Evolutionary conservation across 2,113 vertebrate genomes (phyloP).

Genomic region (Smithornis capensis): DNA sequence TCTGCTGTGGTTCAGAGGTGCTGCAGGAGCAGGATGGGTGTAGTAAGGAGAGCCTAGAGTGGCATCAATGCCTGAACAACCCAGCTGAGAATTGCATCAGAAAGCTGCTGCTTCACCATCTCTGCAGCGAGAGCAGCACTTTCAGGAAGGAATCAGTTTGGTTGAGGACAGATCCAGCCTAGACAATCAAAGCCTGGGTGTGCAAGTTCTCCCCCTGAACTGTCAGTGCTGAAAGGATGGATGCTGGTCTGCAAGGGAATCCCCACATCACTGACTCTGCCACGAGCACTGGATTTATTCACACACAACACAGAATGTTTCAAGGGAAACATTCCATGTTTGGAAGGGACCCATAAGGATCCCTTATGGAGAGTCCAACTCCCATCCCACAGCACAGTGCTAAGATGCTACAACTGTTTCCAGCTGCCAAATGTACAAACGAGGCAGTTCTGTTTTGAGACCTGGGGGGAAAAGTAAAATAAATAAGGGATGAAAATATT

Average conservation of each 20-base stretch:
- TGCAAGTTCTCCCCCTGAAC: not conserved
- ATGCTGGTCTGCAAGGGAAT: not conserved
- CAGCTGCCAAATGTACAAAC: not conserved
- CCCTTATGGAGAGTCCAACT: not conserved
- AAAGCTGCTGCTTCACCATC: not conserved
- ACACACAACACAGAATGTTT: not conserved
- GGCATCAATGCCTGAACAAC: not conserved
- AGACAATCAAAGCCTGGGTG: not conserved
- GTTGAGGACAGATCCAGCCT: not conserved
- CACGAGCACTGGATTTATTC: not conserved
- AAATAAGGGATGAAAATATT: not conserved
- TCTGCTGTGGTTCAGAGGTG: constrained; percentile 42
- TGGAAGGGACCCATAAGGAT: not conserved
- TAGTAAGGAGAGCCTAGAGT: not conserved
- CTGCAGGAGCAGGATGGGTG: not conserved
- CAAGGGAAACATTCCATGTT: too few relatives aligned
- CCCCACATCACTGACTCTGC: not conserved
- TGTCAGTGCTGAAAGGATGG: not conserved
- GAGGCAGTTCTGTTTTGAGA: not conserved
- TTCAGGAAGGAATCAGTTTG: not conserved
- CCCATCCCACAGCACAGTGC: not conserved
- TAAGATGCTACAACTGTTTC: not conserved
- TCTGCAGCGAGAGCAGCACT: not conserved
- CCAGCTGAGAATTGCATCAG: constrained; percentile 34
- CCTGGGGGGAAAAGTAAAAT: not conserved